Base-by-base conservation (phyloP, 2,113 vertebrate species). In the Typhlomys cinereus region DNA sequence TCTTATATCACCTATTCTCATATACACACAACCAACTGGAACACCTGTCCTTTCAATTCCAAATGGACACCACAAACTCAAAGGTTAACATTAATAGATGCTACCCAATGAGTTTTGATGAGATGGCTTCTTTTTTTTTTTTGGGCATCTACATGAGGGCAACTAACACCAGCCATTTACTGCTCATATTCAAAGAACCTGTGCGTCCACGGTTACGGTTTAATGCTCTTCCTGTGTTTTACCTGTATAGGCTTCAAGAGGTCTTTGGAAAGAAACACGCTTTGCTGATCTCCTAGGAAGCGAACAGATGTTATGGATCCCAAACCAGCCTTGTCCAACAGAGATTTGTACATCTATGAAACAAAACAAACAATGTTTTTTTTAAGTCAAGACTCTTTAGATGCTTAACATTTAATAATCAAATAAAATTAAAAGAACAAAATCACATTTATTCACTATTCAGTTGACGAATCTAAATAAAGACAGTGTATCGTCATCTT, bases 171-270 rank as follows among this genome's bases (percentile, higher is more conserved):
- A 84, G 20, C 7, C 79, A 6, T 39, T 83, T 82, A 82, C 11
- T 83, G 92, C 59, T 95, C 52, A 52, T 36, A 15, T 59, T 73
- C 71, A 48, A 83, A 48, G 39, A 90, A 7, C 75, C 5, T 57
- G 4, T 57, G 61, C 14, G 86, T 83, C 27, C 71, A 54, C 31
- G n/a, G n/a, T n/a, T n/a, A n/a, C n/a, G n/a, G 7, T n/a, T 83
- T 89, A 86, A 86, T 61, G 79, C 5, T 36, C 14, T 74, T 70
- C 85, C 67, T 59, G 12, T 83, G 86, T 59, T 61, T 98, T 98
- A 98, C 98, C 98, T 98, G 97, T 95, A 98, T 97, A 76, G 97
- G 97, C 7, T 98, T 98, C 95, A 98, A 75, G 90, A 98, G 96
- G 44, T 98, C 98, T 96, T 97, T 97, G 81, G 97, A 96, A 95